Evolutionary conservation across 2,113 vertebrate species (phyloP).

Genomic region (Chlamydotis undulata): DNA sequence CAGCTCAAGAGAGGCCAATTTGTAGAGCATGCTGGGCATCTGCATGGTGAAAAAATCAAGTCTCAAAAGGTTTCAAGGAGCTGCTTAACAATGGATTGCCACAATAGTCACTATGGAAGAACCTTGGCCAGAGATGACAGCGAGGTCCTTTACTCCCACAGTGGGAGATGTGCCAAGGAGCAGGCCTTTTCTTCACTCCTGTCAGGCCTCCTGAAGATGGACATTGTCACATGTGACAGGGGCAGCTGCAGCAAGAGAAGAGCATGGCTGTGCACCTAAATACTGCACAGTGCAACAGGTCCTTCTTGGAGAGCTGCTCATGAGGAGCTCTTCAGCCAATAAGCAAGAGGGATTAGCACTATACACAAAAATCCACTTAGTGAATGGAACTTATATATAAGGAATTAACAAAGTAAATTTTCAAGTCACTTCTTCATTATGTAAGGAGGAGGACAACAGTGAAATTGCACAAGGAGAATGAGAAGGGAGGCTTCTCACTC

Average conservation of each 20-base stretch:
- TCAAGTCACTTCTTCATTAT: neutral
- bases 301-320: neutral
- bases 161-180: neutral
- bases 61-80: neutral
- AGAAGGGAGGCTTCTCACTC: neutral
- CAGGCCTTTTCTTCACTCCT: neutral
- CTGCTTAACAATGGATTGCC: neutral
- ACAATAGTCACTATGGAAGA: neutral
- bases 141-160: neutral
- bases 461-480: neutral
- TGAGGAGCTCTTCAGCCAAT: fast-evolving
- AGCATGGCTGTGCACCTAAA: neutral
- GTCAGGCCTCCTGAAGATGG: neutral
- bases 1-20: neutral
- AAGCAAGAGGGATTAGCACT: neutral
- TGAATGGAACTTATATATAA: neutral
- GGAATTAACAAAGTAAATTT: neutral
- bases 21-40: neutral
- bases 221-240: neutral
- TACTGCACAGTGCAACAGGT: neutral
- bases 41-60: neutral
- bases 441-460: neutral
- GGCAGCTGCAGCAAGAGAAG: neutral
- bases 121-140: neutral
- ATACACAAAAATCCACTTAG: fast-evolving